Evolutionary conservation across 2,888 invertebrate genomes (phyloP).

Genomic region (Leptinotarsa peninsularis): DNA sequence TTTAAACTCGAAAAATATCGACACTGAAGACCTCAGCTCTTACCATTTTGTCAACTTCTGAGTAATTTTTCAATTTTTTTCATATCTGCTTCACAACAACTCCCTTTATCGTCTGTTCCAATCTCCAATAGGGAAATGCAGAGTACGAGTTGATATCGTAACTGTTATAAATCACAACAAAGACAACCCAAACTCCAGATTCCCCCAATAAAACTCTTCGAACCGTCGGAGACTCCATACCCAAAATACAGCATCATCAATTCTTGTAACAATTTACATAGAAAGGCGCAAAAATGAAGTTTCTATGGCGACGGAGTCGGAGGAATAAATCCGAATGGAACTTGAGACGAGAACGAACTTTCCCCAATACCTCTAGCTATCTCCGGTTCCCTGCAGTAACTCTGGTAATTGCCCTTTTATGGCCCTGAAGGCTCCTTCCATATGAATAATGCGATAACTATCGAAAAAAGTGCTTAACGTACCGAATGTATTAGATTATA

Average conservation of each 20-base stretch:
- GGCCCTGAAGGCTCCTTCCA: constrained; percentile 16
- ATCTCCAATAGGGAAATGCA: background rate
- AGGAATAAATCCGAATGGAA: constrained; percentile 6
- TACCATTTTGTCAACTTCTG: no score
- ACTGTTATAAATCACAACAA: constrained; percentile 2
- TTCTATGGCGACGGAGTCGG: constrained; percentile 36
- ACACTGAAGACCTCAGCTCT: no score
- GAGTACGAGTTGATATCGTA: background rate
- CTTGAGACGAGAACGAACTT: constrained; percentile 16
- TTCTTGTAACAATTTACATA: constrained; percentile 41
- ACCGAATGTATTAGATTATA: constrained; percentile 19
- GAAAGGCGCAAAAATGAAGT: constrained; percentile 38
- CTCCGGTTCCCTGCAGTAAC: constrained; percentile 16
- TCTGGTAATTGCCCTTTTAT: constrained; percentile 27
- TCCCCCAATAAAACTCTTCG: background rate
- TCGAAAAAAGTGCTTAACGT: constrained; percentile 19
- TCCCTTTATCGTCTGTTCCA: background rate
- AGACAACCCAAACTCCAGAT: constrained; percentile 1
- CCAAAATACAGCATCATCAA: constrained; percentile 33
- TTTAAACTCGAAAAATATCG: no score
- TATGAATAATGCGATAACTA: constrained; percentile 26
- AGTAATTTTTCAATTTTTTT: no score
- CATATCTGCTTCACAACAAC: background rate
- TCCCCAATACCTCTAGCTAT: constrained; percentile 2
- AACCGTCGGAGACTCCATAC: constrained; percentile 13